Evolutionary conservation across 1,140 invertebrate species (phyloP), one percentile per base, ranked within the genome.

Genomic region (Caenorhabditis tropicalis): DNA sequence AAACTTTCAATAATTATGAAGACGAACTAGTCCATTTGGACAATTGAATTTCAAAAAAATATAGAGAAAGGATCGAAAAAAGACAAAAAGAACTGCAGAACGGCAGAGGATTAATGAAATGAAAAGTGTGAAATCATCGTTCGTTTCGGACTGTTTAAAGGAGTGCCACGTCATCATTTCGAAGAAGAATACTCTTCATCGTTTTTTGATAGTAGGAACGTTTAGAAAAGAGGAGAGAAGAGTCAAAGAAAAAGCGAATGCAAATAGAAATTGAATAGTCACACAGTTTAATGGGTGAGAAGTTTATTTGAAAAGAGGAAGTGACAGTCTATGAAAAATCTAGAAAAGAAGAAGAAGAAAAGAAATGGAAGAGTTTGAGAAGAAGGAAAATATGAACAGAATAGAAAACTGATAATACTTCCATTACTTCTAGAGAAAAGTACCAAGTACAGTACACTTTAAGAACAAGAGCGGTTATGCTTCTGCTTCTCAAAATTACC

Each of bases 1-100:
- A 56, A 56, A 56, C 53, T 74, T 74, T 33, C 65, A 43, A 74
- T 74, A 74, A 74, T 74, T 74, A 74, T 74, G 65, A 74, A 74
- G 58, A 65, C 36, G 58, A 65, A 36, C 31, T 65, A 58, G 33
- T 74, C 27, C 65, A 74, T 74, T 74, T 74, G 36, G 65, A 43
- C 65, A 36, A 74, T 74, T 74, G 65, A 74, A 74, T 74, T 74
- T 56, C 24, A 10, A 27, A 56, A 56, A 56, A 3, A 27, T 10
- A 12, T 19, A 16, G 10, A n/a, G 19, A 19, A 51, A 6, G 3
- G 48, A 51, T 10, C 10, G 19, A 16, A 51, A 51, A n/a, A 51
- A 51, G 48, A 51, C 7, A 9, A 15, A 51, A 51, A 51, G 19
- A 19, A 51, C 48, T 9, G 16, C 5, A 43, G 12, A 43, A 51